phyloP scores from a whole-genome alignment of 2,113 vertebrate genomes.

The Pteronura brasiliensis region DNA sequence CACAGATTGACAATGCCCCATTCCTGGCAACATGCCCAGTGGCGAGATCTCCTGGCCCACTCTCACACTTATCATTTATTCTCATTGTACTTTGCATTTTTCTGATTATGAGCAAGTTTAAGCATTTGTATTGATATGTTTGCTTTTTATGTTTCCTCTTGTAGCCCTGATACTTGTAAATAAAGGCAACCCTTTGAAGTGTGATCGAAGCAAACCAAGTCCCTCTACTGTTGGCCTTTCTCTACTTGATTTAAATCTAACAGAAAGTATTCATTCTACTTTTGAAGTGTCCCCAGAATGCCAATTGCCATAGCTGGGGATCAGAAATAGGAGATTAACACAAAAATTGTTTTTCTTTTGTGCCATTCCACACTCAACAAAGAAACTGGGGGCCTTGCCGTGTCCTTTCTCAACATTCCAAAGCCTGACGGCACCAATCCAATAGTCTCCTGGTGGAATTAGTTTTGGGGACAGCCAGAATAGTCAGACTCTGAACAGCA shows the following conservation, averaged over 20 bases:
- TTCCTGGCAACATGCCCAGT: not conserved
- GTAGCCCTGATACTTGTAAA: not conserved
- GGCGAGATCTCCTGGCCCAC: not conserved
- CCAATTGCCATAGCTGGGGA: not conserved
- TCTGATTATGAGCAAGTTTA: not conserved
- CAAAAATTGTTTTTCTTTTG: not conserved
- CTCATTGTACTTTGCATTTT: not conserved
- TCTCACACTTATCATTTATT: not conserved
- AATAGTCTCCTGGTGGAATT: not conserved
- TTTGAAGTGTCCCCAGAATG: not conserved
- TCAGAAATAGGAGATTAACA: not conserved
- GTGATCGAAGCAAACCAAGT: not conserved
- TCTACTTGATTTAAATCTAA: constrained; percentile 8
- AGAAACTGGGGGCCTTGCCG: not conserved
- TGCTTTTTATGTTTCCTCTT: not conserved
- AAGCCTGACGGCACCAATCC: not conserved
- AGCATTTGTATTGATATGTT: not conserved
- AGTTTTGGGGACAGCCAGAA: not conserved
- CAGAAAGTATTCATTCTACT: not conserved
- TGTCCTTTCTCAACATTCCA: not conserved
- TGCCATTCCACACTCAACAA: not conserved
- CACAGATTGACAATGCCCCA: not conserved
- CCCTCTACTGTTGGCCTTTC: not conserved
- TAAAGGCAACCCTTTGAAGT: not conserved
- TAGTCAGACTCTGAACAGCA: not conserved